Evolutionary conservation across 1,140 invertebrate species (phyloP), one percentile per base, ranked within the genome.

Genomic region (Drosophila teissieri): DNA sequence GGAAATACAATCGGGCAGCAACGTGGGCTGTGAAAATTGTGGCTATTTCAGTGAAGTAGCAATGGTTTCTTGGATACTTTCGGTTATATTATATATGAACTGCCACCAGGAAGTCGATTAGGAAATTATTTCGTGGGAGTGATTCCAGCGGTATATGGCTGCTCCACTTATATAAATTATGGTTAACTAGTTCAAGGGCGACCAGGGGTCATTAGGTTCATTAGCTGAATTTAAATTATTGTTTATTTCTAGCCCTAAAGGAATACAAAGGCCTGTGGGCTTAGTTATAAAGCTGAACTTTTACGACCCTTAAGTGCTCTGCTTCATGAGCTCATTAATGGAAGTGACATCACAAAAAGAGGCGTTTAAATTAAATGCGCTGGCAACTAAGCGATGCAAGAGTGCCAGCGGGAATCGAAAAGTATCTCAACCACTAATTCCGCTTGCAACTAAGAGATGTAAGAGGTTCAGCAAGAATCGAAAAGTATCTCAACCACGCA

Each of bases 111-210:
- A 55, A 61, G 22, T 55, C 1, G n/a, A 11, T 40, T 55, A 17
- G 6, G 14, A 14, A 31, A 31, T 57, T 42, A 5, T 2, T 22
- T 11, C 0, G 34, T 19, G 6, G 17, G 6, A 12, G 10, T 62
- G 24, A 62, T 60, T 56, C 31, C 12, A 8, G 57, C 22, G 34
- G 3, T n/a, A 48, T 76, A 65, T 80, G 64, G 68, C 49, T 34
- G 31, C 48, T 34, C 17, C 37, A 65, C 40, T 63, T 42, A 31
- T 15, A 24, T 42, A 34, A 40, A 42, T 39, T 14, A 45, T 3
- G 15, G 42, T 8, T 36, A 52, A 14, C 34, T 37, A 27, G 5
- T 39, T 56, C 4, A 14, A 27, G 58, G 58, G 11, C 24, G 7
- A 14, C 3, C 14, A 8, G 46, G 27, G 22, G 46, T 27, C 46